These are phyloP conservation scores for Formicarius rufipectus DNA, from an alignment of 2,113 vertebrate species.

Conservation along the genomic window DNA sequence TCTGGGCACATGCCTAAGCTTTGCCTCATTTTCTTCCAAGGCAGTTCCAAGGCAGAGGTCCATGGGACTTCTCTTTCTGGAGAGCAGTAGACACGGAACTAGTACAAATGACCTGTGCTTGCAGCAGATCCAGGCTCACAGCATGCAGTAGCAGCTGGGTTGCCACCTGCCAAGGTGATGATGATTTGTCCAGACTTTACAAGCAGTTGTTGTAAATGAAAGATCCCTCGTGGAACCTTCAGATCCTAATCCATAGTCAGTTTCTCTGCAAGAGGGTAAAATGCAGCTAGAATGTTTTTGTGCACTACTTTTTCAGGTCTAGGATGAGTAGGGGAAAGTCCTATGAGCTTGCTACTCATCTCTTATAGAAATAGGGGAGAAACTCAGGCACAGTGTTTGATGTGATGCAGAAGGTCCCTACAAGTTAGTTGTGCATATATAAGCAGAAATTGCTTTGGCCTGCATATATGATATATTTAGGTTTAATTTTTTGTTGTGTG, in stretches of 20 bases:
- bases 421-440: neutral
- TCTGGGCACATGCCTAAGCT: accelerated
- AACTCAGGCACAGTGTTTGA: neutral
- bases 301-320: neutral
- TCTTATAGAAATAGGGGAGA: neutral
- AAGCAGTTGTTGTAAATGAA: neutral
- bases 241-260: neutral
- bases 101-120: neutral
- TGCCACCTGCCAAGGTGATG: accelerated
- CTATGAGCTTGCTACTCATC: neutral
- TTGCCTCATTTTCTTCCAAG: neutral
- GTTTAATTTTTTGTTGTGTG: neutral
- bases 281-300: neutral
- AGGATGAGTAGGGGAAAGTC: neutral
- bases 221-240: neutral
- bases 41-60: neutral
- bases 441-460: neutral
- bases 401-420: neutral
- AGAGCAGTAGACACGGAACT: neutral
- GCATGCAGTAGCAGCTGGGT: accelerated
- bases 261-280: neutral
- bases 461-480: neutral
- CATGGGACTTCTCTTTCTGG: neutral
- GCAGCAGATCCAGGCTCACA: accelerated
- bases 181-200: neutral